A percentile compares a stretch with the other conserved stretches of the same genome.
Conservation (phyloP, 2,888 invertebrate genomes). For the Quadriops clusia region DNA sequence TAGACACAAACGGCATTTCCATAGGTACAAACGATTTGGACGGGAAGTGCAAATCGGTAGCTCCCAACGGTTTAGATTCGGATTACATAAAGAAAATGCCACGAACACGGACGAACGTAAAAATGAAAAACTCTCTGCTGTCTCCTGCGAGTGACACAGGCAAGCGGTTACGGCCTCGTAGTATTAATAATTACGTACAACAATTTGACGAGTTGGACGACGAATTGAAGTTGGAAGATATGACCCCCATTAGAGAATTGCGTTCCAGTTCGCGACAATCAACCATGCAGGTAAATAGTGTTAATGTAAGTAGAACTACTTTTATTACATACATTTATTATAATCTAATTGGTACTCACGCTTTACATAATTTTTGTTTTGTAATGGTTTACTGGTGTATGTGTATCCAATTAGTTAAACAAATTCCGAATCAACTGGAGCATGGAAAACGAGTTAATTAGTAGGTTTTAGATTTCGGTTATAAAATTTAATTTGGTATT, state of each 20-base stretch:
- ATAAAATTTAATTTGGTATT: too few species aligned
- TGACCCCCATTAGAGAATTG: slow-evolving; percentile 26
- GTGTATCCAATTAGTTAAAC: too few species aligned
- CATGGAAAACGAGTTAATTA: too few species aligned
- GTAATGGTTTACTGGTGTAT: too few species aligned
- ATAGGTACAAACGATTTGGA: too few species aligned
- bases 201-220: slow-evolving; percentile 33
- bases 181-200: slow-evolving; percentile 30
- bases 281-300: slow-evolving; percentile 25
- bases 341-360: too few species aligned
- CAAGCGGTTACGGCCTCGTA: slow-evolving; percentile 33
- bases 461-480: too few species aligned
- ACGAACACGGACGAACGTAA: slow-evolving; percentile 21
- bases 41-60: too few species aligned
- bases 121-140: slow-evolving; percentile 21
- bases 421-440: too few species aligned
- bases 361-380: too few species aligned
- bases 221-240: slow-evolving; percentile 24
- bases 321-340: not conserved
- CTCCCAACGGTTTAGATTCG: too few species aligned
- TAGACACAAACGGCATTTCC: too few species aligned
- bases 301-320: not conserved
- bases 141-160: slow-evolving; percentile 29
- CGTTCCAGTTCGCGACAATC: slow-evolving; percentile 27
- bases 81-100: slow-evolving; percentile 23